These are phyloP conservation scores for Didymodactylos carnosus DNA, from an alignment of 2,888 invertebrate species.

Conservation along the genomic window DNA sequence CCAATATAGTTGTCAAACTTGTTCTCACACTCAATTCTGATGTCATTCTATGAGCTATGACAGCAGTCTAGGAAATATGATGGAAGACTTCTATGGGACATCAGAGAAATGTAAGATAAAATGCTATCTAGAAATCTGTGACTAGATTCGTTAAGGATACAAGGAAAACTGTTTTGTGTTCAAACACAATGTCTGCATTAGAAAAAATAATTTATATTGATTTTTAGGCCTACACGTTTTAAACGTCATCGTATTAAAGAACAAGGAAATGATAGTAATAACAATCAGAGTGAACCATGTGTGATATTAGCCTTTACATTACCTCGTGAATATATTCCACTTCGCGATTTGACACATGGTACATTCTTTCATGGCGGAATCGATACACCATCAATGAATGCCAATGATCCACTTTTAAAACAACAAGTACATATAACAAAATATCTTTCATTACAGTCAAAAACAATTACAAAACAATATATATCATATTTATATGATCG, in stretches of 20 bases:
- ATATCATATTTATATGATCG: not conserved
- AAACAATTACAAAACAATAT: not conserved
- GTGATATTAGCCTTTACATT: not conserved
- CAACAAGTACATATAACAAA: not conserved
- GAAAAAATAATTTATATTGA: too few relatives aligned
- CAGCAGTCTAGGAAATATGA: too few relatives aligned
- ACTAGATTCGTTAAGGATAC: too few relatives aligned
- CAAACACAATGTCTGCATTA: too few relatives aligned
- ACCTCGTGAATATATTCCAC: not conserved
- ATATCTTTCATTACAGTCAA: not conserved
- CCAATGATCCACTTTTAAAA: not conserved
- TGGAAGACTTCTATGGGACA: too few relatives aligned
- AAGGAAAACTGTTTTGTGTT: too few relatives aligned
- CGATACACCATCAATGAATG: not conserved
- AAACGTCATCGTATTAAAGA: not conserved
- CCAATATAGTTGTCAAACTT: too few relatives aligned
- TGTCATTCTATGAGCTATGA: too few relatives aligned
- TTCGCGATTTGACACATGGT: not conserved
- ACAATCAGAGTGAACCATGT: not conserved
- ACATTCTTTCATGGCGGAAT: not conserved
- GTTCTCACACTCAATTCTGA: too few relatives aligned
- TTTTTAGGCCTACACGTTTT: not conserved
- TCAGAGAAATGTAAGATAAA: too few relatives aligned
- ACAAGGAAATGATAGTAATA: not conserved
- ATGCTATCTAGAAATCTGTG: too few relatives aligned